Evolutionary conservation across 2,888 invertebrate genomes (phyloP).

Genomic region (Tribolium freemani): DNA sequence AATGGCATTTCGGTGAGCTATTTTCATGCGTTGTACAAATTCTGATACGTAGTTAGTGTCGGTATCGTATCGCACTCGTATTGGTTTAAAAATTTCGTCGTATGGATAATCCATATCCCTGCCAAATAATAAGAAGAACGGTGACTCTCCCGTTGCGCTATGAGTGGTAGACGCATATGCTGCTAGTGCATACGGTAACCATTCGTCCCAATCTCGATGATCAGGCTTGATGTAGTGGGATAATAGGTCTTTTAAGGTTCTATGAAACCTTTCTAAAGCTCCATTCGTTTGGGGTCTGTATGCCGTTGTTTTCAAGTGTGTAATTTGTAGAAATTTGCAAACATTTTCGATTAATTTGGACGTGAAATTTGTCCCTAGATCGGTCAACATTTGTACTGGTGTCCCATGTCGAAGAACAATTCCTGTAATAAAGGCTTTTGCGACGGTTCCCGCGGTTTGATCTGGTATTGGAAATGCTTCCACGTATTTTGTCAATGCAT

Average conservation of each 20-base stretch:
- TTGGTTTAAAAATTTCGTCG: too few species aligned
- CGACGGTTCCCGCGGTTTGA: background rate
- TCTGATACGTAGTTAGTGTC: too few species aligned
- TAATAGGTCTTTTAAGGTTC: background rate
- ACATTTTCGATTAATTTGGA: background rate
- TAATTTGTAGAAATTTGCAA: background rate
- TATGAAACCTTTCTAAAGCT: background rate
- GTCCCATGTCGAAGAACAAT: background rate
- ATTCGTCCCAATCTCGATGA: background rate
- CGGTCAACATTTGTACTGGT: background rate
- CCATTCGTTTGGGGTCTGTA: background rate
- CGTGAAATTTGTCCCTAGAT: background rate
- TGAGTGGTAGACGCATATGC: slow-evolving; percentile 57
- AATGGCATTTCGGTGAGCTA: too few species aligned
- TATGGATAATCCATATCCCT: too few species aligned
- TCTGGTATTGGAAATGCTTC: background rate
- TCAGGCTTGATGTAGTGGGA: background rate
- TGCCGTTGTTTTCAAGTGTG: background rate
- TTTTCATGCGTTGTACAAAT: too few species aligned
- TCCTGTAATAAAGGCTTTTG: background rate
- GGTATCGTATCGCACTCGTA: too few species aligned
- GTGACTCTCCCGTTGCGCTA: too few species aligned
- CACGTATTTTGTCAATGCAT: slow-evolving; percentile 4
- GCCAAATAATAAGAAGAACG: too few species aligned
- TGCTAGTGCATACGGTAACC: slow-evolving; percentile 49